These are phyloP conservation scores for Emys orbicularis DNA, from an alignment of 2,797 vertebrate species.

Conservation along the genomic window DNA sequence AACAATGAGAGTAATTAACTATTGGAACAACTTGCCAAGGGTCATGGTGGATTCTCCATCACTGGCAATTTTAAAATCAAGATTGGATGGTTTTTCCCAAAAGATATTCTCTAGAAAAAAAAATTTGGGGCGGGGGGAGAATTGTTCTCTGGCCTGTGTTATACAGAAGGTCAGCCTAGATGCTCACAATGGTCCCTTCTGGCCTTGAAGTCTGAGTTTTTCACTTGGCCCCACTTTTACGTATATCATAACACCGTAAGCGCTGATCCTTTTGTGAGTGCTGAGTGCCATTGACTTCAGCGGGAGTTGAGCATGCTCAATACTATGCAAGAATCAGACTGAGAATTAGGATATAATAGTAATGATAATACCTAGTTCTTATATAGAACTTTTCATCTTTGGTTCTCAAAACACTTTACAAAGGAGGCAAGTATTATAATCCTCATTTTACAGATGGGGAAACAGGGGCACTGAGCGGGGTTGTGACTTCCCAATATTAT, in stretches of 20 bases:
- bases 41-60: not conserved
- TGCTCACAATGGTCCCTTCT: not conserved
- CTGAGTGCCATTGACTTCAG: not conserved
- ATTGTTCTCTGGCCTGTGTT: not conserved
- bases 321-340: not conserved
- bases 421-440: not conserved
- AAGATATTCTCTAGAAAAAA: not conserved
- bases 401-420: not conserved
- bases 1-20: not conserved
- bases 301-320: not conserved
- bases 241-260: not conserved
- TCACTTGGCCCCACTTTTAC: not conserved
- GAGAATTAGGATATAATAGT: not conserved
- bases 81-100: not conserved
- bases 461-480: not conserved
- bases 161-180: not conserved
- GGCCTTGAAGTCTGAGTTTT: not conserved
- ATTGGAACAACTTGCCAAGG: not conserved
- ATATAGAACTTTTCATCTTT: not conserved
- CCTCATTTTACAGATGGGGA: not conserved
- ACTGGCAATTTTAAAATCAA: not conserved
- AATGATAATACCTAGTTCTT: not conserved
- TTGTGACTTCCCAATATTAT: not conserved
- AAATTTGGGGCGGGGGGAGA: not conserved
- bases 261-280: not conserved